Base-by-base conservation (phyloP, 23 tunicate species). In the Trididemnum miniatum region DNA sequence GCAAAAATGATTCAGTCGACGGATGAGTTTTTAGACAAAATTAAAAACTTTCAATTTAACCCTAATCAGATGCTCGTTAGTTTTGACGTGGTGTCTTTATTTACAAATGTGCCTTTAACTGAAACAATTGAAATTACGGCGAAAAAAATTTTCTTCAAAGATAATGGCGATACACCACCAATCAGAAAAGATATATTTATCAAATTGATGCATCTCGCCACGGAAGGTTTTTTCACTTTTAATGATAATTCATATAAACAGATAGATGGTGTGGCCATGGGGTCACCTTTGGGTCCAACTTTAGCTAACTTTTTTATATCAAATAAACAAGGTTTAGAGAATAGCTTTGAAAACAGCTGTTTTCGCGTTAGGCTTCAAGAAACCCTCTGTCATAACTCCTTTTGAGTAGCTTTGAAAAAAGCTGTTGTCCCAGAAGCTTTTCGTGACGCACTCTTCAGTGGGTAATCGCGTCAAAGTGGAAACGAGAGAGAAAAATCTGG, bases 201-300 rank as follows among this genome's bases (percentile, higher is more conserved):
- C 15, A 44, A 74, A 39, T 44, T 38, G 25, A 74, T 74, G 59
- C 60, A 39, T 39, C 32, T 74, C 3, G 79, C 79, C 18, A 74
- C 29, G 1, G 29, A 44, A 74, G 79, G 31, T 2, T 18, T 74
- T 29, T 74, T 74, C 26, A 3, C 38, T 9, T 74, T 24, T 32
- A 74, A 69, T 3, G 37, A 69, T 32, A 69, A 31, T 28, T 32
- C 31, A 25, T 69, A 34, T n/a, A 69, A 69, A n/a, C 75, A 34
- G 31, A 69, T 69, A 28, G 75, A 69, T 69, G 75, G 75, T 2
- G 75, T 69, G n/a, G 38, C 75, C 4, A 69, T 31, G 39, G 75
- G 75, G 18, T 69, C 37, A 2, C 75, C 75, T 4, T 37, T 31
- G 26, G 75, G 75, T 3, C 37, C 37, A 12, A 69, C 75, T 5